phyloP scores from a whole-genome alignment of 2,888 invertebrate species.

The Chrysina gloriosa region DNA sequence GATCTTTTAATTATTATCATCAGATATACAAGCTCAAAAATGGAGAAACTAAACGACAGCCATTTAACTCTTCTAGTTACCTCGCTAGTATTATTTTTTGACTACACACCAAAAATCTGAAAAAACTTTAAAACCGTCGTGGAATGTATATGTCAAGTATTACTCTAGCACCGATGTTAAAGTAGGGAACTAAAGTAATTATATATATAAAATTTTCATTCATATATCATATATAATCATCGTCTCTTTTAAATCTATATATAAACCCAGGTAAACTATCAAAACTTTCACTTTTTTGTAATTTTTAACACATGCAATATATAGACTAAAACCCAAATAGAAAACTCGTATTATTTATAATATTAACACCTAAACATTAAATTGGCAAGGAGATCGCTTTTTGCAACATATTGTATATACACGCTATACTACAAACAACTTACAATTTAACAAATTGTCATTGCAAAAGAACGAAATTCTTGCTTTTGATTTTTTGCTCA shows the following conservation, averaged over 20 bases:
- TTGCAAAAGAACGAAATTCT: conserved; percentile 56
- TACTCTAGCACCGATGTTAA: conserved; percentile 20
- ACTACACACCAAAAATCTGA: conserved; percentile 1
- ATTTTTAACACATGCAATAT: conserved; percentile 42
- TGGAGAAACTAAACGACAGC: conserved; percentile 3
- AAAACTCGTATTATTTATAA: conserved; percentile 57
- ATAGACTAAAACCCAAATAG: conserved; percentile 49
- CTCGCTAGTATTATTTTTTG: neutral
- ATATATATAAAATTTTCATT: conserved; percentile 26
- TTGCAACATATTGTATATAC: conserved; percentile 57
- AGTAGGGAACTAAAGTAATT: neutral
- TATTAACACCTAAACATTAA: conserved; percentile 59
- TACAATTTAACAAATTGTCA: conserved; percentile 62
- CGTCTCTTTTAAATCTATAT: conserved; percentile 28
- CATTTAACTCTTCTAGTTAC: conserved; percentile 7
- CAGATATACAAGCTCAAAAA: conserved; percentile 14
- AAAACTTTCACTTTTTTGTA: conserved; percentile 25
- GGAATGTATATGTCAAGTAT: neutral
- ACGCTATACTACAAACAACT: conserved; percentile 64
- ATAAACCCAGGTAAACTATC: conserved; percentile 37
- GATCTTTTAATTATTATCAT: conserved; percentile 6
- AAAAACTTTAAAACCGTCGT: neutral
- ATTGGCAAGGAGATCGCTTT: conserved; percentile 58
- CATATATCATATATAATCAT: conserved; percentile 33
- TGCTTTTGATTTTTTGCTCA: conserved; percentile 65